Evolutionary conservation across 2,113 vertebrate genomes (phyloP).

Genomic region (Lipotes vexillifer): DNA sequence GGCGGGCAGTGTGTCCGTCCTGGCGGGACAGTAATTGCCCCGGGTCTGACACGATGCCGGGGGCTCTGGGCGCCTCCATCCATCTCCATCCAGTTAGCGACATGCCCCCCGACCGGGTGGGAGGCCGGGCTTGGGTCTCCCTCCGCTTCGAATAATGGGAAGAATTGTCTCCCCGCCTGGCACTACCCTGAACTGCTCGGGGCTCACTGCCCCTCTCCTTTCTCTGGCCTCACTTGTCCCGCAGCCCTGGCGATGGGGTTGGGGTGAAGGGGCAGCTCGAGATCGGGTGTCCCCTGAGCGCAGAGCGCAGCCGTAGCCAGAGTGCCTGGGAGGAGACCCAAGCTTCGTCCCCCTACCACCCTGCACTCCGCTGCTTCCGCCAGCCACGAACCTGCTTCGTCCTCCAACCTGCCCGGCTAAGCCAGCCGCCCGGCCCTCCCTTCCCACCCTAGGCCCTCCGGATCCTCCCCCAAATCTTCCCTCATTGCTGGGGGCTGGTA

Average conservation of each 20-base stretch:
- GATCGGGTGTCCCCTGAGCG: not conserved
- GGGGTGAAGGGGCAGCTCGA: not conserved
- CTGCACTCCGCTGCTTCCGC: not conserved
- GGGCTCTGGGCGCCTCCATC: slow-evolving; percentile 79
- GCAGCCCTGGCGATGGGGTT: not conserved
- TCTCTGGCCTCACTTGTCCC: not conserved
- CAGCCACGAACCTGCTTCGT: not conserved
- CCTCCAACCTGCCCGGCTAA: not conserved
- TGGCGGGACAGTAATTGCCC: slow-evolving; percentile 85
- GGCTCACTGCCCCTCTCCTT: not conserved
- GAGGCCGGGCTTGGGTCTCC: slow-evolving; percentile 27
- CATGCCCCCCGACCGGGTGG: slow-evolving; percentile 50
- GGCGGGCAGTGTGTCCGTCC: slow-evolving; percentile 80
- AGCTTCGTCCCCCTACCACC: not conserved
- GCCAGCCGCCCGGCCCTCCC: not conserved
- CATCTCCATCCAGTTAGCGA: slow-evolving; percentile 85
- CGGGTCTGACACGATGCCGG: slow-evolving; percentile 80
- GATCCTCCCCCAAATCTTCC: slow-evolving; percentile 85
- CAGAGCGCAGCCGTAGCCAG: not conserved
- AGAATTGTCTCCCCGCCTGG: slow-evolving; percentile 63
- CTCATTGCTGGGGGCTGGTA: slow-evolving; percentile 84
- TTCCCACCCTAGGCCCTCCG: slow-evolving; percentile 76
- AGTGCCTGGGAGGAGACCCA: not conserved
- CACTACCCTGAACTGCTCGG: not conserved
- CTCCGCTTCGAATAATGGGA: slow-evolving; percentile 61